Conservation (phyloP, 1,140 invertebrate genomes). For the Pomacea maculata region DNA sequence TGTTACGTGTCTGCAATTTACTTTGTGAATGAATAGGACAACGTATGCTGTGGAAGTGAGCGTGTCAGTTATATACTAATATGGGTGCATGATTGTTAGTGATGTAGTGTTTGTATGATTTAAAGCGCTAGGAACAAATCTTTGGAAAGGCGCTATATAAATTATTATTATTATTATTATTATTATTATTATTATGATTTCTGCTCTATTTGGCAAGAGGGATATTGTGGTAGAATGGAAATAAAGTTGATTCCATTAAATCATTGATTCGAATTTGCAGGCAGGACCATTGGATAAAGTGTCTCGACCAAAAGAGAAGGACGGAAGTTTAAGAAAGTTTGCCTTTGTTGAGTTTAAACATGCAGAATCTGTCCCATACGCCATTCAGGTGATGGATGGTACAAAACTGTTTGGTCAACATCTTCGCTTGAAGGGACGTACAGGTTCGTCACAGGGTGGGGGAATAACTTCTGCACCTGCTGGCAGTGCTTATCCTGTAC, state of each 20-base stretch:
- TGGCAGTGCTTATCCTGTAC: slow-evolving; percentile 4
- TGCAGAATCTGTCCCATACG: slow-evolving; percentile 76
- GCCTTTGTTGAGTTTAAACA: slow-evolving; percentile 82
- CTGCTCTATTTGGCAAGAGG: no score
- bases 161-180: no score
- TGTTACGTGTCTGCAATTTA: no score
- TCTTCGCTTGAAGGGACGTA: slow-evolving; percentile 45
- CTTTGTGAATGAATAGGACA: no score
- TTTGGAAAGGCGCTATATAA: no score
- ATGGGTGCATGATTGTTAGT: no score
- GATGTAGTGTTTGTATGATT: no score
- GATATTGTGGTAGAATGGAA: slow-evolving; percentile 30
- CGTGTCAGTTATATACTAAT: no score
- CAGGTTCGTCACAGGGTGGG: slow-evolving; percentile 24
- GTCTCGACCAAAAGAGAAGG: slow-evolving; percentile 74
- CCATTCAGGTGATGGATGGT: slow-evolving; percentile 75
- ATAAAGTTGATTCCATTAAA: neutral
- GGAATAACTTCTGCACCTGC: neutral
- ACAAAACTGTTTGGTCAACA: slow-evolving; percentile 68
- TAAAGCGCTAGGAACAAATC: no score
- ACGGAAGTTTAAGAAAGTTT: slow-evolving; percentile 68
- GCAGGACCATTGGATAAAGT: slow-evolving; percentile 81
- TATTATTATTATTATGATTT: no score
- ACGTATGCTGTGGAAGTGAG: no score
- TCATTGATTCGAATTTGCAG: slow-evolving; percentile 56